phyloP scores from a whole-genome alignment of 2,888 invertebrate species.

The Drosophila paucipuncta region DNA sequence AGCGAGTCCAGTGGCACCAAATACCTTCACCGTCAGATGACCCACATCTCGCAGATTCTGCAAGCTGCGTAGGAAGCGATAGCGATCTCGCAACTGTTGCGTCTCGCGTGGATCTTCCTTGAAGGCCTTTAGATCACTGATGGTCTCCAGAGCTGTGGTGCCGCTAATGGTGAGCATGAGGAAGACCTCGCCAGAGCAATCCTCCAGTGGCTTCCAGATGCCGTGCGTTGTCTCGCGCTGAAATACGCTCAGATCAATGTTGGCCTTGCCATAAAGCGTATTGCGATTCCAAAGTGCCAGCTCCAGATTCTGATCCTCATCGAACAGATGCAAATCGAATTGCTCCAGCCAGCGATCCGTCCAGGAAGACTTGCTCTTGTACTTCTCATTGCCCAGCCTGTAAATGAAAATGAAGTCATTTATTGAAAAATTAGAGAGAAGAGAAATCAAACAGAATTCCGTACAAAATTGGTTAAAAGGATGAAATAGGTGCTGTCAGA shows the following conservation, averaged over 20 bases:
- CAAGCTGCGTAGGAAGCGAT: constrained; percentile 88
- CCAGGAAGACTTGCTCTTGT: constrained; percentile 96
- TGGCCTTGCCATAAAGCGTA: constrained; percentile 88
- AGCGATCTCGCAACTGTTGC: constrained; percentile 87
- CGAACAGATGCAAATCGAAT: constrained; percentile 98
- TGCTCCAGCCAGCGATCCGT: constrained; percentile 98
- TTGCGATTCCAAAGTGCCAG: constrained; percentile 91
- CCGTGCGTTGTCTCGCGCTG: constrained; percentile 96
- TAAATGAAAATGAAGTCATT: not conserved
- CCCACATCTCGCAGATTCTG: constrained; percentile 94
- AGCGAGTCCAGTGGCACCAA: constrained; percentile 93
- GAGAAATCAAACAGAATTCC: not conserved
- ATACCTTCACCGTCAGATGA: constrained; percentile 97
- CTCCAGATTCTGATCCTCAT: constrained; percentile 96
- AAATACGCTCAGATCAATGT: constrained; percentile 93
- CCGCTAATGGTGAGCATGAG: constrained; percentile 97
- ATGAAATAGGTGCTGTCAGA: not conserved
- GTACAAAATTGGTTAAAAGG: rapidly evolving
- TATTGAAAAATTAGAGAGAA: not conserved
- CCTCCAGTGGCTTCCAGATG: constrained; percentile 95
- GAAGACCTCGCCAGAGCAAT: constrained; percentile 93
- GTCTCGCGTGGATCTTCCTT: constrained; percentile 92
- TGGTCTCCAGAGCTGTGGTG: constrained; percentile 96
- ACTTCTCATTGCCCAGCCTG: constrained; percentile 98
- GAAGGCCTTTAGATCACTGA: constrained; percentile 94